phyloP scores from a whole-genome alignment of 2,797 vertebrate species.

The Erpetoichthys calabaricus region DNA sequence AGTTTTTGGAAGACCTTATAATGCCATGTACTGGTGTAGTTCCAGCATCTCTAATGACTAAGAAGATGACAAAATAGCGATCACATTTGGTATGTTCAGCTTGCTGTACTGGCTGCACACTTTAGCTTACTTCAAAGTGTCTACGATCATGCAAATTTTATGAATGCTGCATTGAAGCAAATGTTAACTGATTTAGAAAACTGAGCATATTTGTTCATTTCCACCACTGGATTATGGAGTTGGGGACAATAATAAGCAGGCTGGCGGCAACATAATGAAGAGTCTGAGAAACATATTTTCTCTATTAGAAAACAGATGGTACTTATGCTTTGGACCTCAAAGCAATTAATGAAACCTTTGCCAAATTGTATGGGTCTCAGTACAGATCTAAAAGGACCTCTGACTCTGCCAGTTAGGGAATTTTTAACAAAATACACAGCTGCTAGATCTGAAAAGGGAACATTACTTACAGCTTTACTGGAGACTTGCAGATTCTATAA shows the following conservation, averaged over 20 bases:
- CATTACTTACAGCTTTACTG: slow-evolving; percentile 2
- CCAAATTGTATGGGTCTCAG: slow-evolving; percentile 40
- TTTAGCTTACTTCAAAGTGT: too few relatives aligned
- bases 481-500: not conserved
- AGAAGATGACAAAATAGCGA: too few relatives aligned
- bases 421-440: slow-evolving; percentile 10
- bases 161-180: too few relatives aligned
- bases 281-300: slow-evolving; percentile 58
- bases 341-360: slow-evolving; percentile 62
- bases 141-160: too few relatives aligned
- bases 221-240: not conserved
- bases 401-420: not conserved
- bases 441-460: not conserved
- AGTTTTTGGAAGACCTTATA: too few relatives aligned
- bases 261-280: slow-evolving; percentile 38
- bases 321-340: slow-evolving; percentile 44
- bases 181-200: too few relatives aligned
- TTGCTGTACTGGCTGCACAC: too few relatives aligned
- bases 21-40: too few relatives aligned
- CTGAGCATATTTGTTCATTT: too few relatives aligned
- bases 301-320: slow-evolving; percentile 66
- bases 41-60: too few relatives aligned
- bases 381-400: slow-evolving; percentile 28
- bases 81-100: too few relatives aligned
- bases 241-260: slow-evolving; percentile 15